Evolutionary conservation across 2,797 vertebrate species (phyloP).

Genomic region (Pseudomugil gertrudae): DNA sequence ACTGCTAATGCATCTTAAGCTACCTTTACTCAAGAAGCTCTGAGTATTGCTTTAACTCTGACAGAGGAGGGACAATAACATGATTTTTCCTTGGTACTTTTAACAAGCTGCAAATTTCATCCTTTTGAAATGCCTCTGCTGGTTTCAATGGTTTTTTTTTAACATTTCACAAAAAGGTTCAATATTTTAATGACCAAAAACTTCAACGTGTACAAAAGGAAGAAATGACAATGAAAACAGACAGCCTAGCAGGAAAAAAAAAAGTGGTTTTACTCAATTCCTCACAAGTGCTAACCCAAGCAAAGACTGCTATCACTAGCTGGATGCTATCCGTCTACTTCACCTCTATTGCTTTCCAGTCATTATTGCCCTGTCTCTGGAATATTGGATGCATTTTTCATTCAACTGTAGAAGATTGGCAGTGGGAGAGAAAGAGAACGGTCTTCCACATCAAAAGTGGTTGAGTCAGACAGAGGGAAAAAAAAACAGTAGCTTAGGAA

Average conservation of each 20-base stretch:
- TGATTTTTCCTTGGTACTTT: not conserved
- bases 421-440: conserved; percentile 39
- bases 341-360: conserved; percentile 78
- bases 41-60: conserved; percentile 11
- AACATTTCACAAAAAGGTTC: not conserved
- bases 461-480: conserved; percentile 41
- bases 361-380: conserved; percentile 76
- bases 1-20: conserved; percentile 62
- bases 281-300: conserved; percentile 73
- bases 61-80: conserved; percentile 15
- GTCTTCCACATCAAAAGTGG: conserved; percentile 44
- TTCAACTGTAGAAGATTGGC: conserved; percentile 74
- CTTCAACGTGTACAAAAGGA: conserved; percentile 4
- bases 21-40: conserved; percentile 50
- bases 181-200: conserved; percentile 6
- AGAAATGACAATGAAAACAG: conserved; percentile 31
- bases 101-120: conserved; percentile 4
- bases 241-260: conserved; percentile 34
- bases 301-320: conserved; percentile 72
- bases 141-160: not conserved
- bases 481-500: conserved; percentile 20
- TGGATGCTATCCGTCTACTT: conserved; percentile 76
- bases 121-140: not conserved
- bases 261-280: conserved; percentile 50
- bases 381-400: conserved; percentile 80